Evolutionary conservation across 2,888 invertebrate genomes (phyloP).

Genomic region (Eupithecia exiguata): DNA sequence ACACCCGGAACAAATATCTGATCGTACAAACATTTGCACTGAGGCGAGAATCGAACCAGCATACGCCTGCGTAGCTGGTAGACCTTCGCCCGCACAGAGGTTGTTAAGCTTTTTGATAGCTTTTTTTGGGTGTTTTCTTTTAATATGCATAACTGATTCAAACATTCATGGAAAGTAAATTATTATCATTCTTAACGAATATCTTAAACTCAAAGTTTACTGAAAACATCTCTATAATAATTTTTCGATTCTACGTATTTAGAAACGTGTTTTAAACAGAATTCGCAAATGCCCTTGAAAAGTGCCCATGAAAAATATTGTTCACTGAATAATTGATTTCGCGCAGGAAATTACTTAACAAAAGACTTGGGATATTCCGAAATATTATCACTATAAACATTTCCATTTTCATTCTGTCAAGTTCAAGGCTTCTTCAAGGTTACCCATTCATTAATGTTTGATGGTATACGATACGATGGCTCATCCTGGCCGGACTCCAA

Average conservation of each 20-base stretch:
- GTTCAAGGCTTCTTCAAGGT: conserved; percentile 30
- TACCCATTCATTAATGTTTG: conserved; percentile 49
- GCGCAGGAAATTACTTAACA: conserved; percentile 3
- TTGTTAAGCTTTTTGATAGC: neutral
- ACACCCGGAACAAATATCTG: no score
- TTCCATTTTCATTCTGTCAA: conserved; percentile 22
- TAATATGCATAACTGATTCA: neutral
- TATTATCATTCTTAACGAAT: neutral
- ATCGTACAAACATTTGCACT: no score
- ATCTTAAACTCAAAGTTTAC: neutral
- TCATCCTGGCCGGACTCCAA: conserved; percentile 70
- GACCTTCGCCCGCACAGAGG: no score
- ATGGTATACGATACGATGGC: conserved; percentile 55
- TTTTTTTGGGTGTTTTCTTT: neutral
- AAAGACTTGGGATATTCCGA: conserved; percentile 9
- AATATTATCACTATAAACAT: conserved; percentile 19
- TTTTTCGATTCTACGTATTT: neutral
- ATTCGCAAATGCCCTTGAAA: neutral
- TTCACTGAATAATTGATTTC: conserved; percentile 11
- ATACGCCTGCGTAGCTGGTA: no score
- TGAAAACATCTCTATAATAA: neutral
- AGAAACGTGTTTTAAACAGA: neutral
- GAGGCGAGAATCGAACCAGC: no score
- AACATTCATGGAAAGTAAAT: neutral
- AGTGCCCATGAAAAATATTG: neutral